phyloP scores from a whole-genome alignment of 37 sponge, comb jelly and placozoan genomes.

The Aphrocallistes beatrix region DNA sequence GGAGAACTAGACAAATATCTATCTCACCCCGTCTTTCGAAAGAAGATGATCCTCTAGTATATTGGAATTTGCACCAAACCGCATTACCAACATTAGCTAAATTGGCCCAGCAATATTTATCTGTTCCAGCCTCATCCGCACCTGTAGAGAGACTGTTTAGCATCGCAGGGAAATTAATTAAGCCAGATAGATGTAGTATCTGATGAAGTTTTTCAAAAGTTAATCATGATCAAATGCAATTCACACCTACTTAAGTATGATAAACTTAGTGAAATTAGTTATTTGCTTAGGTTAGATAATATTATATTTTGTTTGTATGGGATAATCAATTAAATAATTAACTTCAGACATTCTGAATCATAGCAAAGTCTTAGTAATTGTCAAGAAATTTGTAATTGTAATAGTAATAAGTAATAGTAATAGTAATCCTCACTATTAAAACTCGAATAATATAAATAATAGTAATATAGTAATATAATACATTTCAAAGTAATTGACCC shows the following conservation, averaged over 20 bases:
- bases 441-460: conserved; percentile 21
- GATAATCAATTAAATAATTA: background rate
- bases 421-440: too few species aligned
- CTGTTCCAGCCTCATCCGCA: conserved; percentile 19
- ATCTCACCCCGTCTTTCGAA: background rate
- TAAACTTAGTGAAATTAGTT: too few species aligned
- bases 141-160: conserved; percentile 25
- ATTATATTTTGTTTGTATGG: background rate
- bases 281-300: conserved; percentile 6
- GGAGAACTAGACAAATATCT: background rate
- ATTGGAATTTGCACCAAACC: background rate
- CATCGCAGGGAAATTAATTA: conserved; percentile 11
- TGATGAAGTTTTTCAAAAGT: background rate
- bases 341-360: too few species aligned
- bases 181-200: conserved; percentile 19
- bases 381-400: conserved; percentile 12
- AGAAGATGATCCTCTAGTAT: background rate
- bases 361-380: background rate
- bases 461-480: too few species aligned
- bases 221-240: conserved; percentile 22
- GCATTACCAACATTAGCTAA: background rate
- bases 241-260: too few species aligned
- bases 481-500: too few species aligned
- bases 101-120: background rate
- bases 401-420: background rate